Evolutionary conservation across 92 coral and sea anemone species (phyloP).

Genomic region (Bergia sp.): DNA sequence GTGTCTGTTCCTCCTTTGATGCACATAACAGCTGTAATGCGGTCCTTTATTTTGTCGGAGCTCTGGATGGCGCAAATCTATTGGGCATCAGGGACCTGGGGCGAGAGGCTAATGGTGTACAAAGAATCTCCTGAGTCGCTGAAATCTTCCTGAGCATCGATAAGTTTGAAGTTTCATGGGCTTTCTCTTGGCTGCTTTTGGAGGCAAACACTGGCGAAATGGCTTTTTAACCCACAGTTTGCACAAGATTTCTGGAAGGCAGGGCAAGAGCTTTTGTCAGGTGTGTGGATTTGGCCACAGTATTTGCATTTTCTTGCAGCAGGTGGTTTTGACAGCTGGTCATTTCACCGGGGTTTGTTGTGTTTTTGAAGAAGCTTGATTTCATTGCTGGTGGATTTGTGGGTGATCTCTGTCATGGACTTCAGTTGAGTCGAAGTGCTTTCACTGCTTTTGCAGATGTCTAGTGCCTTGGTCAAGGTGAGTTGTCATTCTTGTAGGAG

Average conservation of each 20-base stretch:
- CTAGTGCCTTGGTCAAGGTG: neutral
- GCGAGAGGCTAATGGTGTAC: too few species aligned
- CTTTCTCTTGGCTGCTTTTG: neutral
- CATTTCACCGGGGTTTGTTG: neutral
- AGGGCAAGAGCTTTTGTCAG: slow-evolving; percentile 2
- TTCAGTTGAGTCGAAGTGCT: neutral
- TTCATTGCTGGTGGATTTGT: neutral
- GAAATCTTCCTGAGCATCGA: neutral
- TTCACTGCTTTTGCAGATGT: neutral
- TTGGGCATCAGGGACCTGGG: neutral
- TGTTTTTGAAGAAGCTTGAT: neutral
- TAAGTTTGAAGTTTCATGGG: neutral
- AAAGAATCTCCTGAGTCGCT: slow-evolving; percentile 43
- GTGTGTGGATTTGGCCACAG: slow-evolving; percentile 32
- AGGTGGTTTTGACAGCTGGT: neutral
- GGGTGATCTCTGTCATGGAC: neutral
- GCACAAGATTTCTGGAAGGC: neutral
- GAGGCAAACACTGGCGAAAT: slow-evolving; percentile 35
- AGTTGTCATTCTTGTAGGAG: slow-evolving; percentile 44
- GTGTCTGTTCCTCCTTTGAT: slow-evolving; percentile 15
- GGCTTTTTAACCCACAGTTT: slow-evolving; percentile 23
- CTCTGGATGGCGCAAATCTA: neutral
- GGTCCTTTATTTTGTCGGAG: neutral
- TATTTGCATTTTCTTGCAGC: neutral
- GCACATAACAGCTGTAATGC: slow-evolving; percentile 9